Conservation (phyloP, 2,113 vertebrate genomes). For the Crocuta crocuta region DNA sequence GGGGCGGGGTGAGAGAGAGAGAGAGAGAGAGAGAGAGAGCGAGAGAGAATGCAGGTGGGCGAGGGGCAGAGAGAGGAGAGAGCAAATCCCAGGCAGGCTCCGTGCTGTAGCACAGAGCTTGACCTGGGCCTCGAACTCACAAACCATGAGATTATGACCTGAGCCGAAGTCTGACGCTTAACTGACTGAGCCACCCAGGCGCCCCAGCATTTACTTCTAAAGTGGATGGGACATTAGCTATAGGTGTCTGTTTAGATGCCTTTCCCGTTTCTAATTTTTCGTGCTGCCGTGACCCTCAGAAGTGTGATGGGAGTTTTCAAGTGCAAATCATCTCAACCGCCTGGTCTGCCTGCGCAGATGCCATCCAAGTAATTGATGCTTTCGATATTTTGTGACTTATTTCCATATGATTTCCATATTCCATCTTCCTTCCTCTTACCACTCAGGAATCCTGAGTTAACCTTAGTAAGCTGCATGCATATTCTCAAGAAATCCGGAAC, state of each 20-base stretch:
- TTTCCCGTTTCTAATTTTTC: neutral
- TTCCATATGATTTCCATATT: slow-evolving; percentile 70
- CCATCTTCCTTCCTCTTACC: slow-evolving; percentile 35
- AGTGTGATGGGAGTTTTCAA: neutral
- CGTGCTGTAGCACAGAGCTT: too few relatives aligned
- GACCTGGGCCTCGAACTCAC: too few relatives aligned
- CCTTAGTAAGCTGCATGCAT: neutral
- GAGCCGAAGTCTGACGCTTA: too few relatives aligned
- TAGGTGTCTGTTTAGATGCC: neutral
- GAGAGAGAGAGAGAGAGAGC: too few relatives aligned
- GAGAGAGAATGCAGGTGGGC: too few relatives aligned
- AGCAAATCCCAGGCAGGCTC: too few relatives aligned
- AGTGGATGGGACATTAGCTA: neutral
- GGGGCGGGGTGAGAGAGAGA: too few relatives aligned
- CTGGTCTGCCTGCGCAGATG: slow-evolving; percentile 28
- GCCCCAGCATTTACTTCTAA: neutral
- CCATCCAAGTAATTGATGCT: slow-evolving; percentile 51
- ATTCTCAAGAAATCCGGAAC: slow-evolving; percentile 18
- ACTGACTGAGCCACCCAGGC: too few relatives aligned
- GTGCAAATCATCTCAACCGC: neutral
- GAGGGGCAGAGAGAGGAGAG: too few relatives aligned
- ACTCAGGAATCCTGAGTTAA: slow-evolving; percentile 30
- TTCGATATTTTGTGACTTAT: slow-evolving; percentile 24
- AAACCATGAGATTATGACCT: too few relatives aligned
- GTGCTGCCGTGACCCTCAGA: neutral